These are phyloP conservation scores for Carpatolechia fugitivella DNA, from an alignment of 2,888 invertebrate genomes.

Conservation along the genomic window DNA sequence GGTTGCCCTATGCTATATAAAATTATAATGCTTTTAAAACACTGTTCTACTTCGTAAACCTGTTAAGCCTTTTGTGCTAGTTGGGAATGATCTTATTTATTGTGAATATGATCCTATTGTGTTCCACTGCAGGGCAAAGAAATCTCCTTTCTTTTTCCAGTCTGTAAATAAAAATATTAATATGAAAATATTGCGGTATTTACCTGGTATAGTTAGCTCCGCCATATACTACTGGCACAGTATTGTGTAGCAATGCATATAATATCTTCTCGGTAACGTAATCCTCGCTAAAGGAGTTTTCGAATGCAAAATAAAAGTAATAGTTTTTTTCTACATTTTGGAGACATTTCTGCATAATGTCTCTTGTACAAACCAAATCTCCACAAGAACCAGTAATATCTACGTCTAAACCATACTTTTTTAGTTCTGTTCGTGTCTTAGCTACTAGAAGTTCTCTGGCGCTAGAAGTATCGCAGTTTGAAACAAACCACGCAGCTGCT, in stretches of 20 bases:
- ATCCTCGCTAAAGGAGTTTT: constrained; percentile 59
- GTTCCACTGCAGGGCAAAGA: too few species aligned
- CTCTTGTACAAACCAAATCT: constrained; percentile 40
- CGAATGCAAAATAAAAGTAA: constrained; percentile 62
- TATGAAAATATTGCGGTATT: not conserved
- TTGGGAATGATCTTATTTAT: too few species aligned
- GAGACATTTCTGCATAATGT: constrained; percentile 43
- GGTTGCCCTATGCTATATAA: too few species aligned
- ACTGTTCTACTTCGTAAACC: too few species aligned
- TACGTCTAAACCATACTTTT: constrained; percentile 39
- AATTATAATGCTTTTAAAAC: too few species aligned
- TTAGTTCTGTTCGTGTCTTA: constrained; percentile 36
- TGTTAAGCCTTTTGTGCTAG: too few species aligned
- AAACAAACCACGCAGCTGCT: constrained; percentile 57
- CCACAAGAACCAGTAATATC: constrained; percentile 57
- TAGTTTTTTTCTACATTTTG: constrained; percentile 44
- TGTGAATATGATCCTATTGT: too few species aligned
- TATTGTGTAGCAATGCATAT: constrained; percentile 73
- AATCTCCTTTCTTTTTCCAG: too few species aligned
- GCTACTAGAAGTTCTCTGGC: constrained; percentile 43
- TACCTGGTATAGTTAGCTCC: constrained; percentile 80
- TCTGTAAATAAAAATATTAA: not conserved
- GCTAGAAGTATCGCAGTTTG: constrained; percentile 51
- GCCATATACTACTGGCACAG: constrained; percentile 84
- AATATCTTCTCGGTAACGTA: constrained; percentile 63